Conservation (phyloP, 2,888 invertebrate species). For the Epiblema foenella region DNA sequence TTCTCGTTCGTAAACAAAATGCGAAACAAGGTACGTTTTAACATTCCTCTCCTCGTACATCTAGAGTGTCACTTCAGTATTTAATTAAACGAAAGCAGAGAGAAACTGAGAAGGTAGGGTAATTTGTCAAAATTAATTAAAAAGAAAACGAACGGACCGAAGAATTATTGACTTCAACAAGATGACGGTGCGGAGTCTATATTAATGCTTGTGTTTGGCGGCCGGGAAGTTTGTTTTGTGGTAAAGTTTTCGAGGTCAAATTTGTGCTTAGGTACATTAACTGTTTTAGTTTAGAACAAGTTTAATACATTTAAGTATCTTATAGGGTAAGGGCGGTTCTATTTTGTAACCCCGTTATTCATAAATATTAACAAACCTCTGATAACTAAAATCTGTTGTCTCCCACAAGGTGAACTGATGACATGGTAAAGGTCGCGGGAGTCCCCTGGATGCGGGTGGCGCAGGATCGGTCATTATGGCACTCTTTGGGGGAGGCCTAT, state of each 20-base stretch:
- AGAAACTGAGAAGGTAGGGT: conserved; percentile 80
- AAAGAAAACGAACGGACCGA: conserved; percentile 76
- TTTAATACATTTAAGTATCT: not conserved
- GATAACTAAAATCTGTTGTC: too few relatives aligned
- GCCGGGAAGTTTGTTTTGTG: conserved; percentile 10
- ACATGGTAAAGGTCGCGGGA: too few relatives aligned
- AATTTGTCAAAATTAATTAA: conserved; percentile 85
- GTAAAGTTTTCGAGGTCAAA: conserved; percentile 8
- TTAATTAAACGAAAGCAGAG: conserved; percentile 82
- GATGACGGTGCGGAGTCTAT: conserved; percentile 55
- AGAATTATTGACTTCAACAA: conserved; percentile 74
- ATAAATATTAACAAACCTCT: too few relatives aligned
- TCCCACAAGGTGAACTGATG: too few relatives aligned
- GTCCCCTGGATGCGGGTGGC: too few relatives aligned
- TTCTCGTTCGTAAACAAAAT: conserved; percentile 63
- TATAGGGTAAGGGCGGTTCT: too few relatives aligned
- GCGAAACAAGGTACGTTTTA: conserved; percentile 60
- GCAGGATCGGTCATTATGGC: too few relatives aligned
- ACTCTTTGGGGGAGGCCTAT: too few relatives aligned
- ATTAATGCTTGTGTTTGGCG: conserved; percentile 21
- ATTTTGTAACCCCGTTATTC: too few relatives aligned
- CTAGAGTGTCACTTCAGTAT: conserved; percentile 81
- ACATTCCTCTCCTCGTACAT: conserved; percentile 62
- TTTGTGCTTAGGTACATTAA: not conserved
- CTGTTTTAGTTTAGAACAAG: not conserved